These are phyloP conservation scores for Chauna torquata DNA, from an alignment of 2,113 vertebrate species.

Conservation along the genomic window DNA sequence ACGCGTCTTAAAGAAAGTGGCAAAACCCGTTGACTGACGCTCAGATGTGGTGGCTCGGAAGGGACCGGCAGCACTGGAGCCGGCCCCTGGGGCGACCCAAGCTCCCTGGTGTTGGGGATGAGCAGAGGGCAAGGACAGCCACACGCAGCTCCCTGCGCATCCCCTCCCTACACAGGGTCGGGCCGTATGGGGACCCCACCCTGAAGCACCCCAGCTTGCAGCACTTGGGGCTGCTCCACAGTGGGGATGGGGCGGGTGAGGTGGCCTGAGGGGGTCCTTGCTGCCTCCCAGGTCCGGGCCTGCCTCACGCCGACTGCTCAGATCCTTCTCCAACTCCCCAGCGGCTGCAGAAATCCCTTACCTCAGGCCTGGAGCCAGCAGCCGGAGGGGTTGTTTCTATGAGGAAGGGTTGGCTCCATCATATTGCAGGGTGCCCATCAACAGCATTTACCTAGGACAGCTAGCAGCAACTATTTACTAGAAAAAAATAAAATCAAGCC, in stretches of 20 bases:
- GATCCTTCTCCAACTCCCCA: not conserved
- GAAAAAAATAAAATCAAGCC: not conserved
- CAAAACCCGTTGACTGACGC: conserved; percentile 74
- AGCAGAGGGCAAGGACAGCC: not conserved
- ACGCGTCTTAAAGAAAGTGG: conserved; percentile 80
- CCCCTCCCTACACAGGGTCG: not conserved
- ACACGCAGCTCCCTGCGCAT: not conserved
- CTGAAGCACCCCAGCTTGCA: no score
- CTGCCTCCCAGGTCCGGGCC: not conserved
- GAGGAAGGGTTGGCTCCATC: not conserved
- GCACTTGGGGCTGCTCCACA: no score
- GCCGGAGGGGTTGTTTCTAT: not conserved
- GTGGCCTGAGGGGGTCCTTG: no score
- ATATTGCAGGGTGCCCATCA: not conserved
- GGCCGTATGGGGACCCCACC: no score
- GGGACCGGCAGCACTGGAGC: not conserved
- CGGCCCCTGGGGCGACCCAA: not conserved
- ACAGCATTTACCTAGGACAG: not conserved
- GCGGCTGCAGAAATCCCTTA: not conserved
- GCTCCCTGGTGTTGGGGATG: not conserved
- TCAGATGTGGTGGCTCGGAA: conserved; percentile 33
- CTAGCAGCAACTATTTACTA: not conserved
- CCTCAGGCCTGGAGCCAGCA: not conserved
- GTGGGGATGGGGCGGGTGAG: not conserved
- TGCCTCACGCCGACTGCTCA: not conserved